Evolutionary conservation across 2,797 vertebrate genomes (phyloP), one percentile per base, ranked within the genome.

Genomic region (Notoglanidium macrostoma): DNA sequence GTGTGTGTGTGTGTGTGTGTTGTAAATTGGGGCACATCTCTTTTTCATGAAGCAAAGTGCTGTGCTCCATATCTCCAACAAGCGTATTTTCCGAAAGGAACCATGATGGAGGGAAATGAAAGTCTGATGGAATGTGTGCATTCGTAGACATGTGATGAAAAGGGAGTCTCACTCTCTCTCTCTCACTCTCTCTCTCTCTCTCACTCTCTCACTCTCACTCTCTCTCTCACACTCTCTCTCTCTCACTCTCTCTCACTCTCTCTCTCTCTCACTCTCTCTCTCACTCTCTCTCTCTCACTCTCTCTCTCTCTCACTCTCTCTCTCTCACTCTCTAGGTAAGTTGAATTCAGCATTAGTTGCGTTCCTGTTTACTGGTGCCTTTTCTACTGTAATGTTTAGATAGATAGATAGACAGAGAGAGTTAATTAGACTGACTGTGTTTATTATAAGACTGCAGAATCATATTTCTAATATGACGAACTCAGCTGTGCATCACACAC

Each of bases 21-120:
- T 23, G 6, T 67, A 83, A 67, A 83, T 67, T 49, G 61, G 61
- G 79, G 59, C 78, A 82, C 79, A 82, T 65, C 26, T 82, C 79
- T 82, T 82, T 82, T 82, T 82, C 55, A 82, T 82, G 79, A 82
- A 82, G 49, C 74, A 78, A 54, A 23, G 76, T 78, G 54, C 51
- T 57, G 29, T 55, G 54, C 54, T 78, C 51, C 54, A 32, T 78
- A 55, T 57, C 76, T 78, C 23, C 29, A 78, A 57, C 26, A 35
- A 78, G 54, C 9, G 1, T 17, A 57, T 21, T 57, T 78, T 57
- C 44, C 2, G n/a, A 81, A 81, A 61, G 35, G 21, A 63, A 14
- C 23, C 79, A 63, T 32, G 26, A 51, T 83, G 59, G 79, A 65
- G 40, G 40, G 49, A 63, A 77, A 55, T 55, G 23, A 44, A 44